A percentile compares a stretch with the other conserved stretches of the same genome.
These are phyloP conservation scores for Cenopis cana DNA, from an alignment of 2,888 invertebrate species.

Conservation along the genomic window DNA sequence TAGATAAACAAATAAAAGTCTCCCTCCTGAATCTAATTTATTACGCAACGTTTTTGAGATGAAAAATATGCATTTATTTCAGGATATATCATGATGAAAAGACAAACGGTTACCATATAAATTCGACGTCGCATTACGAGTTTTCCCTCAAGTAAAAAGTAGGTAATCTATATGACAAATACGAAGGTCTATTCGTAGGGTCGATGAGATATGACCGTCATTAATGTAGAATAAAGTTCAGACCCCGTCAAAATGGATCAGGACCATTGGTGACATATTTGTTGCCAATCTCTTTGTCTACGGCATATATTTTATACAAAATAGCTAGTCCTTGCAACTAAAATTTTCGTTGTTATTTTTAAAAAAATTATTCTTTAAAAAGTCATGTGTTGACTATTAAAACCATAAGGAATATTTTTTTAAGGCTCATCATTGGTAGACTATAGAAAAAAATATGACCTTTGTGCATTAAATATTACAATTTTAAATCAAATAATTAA, in stretches of 20 bases:
- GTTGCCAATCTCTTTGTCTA: slow-evolving; percentile 13
- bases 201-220: slow-evolving; percentile 69
- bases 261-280: slow-evolving; percentile 62
- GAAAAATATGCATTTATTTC: slow-evolving; percentile 20
- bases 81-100: slow-evolving; percentile 34
- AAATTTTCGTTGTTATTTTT: too few species aligned
- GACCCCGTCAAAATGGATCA: slow-evolving; percentile 64
- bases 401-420: too few species aligned
- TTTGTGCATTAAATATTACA: too few species aligned
- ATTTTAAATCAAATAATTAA: too few species aligned
- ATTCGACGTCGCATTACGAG: slow-evolving; percentile 58
- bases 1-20: background rate
- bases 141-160: slow-evolving; percentile 64
- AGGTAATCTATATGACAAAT: slow-evolving; percentile 78
- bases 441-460: too few species aligned
- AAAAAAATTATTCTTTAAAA: too few species aligned
- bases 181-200: slow-evolving; percentile 69
- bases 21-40: slow-evolving; percentile 1
- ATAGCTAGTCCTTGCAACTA: background rate
- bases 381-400: too few species aligned
- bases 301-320: slow-evolving; percentile 1
- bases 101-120: slow-evolving; percentile 49
- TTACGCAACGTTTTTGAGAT: slow-evolving; percentile 16
- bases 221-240: slow-evolving; percentile 76
- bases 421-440: too few species aligned